Evolutionary conservation across 2,888 invertebrate species (phyloP), one percentile per base, ranked within the genome.

Genomic region (Vanessa cardui): DNA sequence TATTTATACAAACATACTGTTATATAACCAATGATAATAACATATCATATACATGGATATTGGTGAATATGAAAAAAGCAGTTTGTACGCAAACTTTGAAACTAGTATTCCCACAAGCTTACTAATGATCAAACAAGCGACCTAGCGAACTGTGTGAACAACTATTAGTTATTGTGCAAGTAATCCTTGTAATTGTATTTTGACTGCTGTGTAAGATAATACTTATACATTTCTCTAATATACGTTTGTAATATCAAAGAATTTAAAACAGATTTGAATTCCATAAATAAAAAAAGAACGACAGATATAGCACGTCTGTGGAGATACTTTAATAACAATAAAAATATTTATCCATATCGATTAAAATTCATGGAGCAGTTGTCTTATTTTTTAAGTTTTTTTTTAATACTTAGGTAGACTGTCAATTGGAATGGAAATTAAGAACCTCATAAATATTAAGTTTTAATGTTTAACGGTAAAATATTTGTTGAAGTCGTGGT

Each of bases 61-160:
- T 4, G 16, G 1, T 15, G 26, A 31, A 58, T 58, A 58, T 58
- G 58, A 58, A 58, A 31, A 45, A 44, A 58, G 21, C 15, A 44
- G 6, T 58, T 44, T 45, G 45, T 58, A 16, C 44, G 20, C 44
- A 58, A 20, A 58, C 16, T 54, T 16, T n/a, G 15, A n/a, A 26
- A 54, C 61, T 46, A 47, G 58, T 59, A 54, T 62, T 62, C 54
- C 52, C 63, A 50, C 56, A 56, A 64, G 56, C n/a, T 64, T 54
- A 58, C 46, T 58, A 56, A 62, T 64, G 47, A 66, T 58, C 61
- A 31, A 49, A 58, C 59, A 26, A 46, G 44, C 26, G 58, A 26
- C 44, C 18, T 21, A 59, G 44, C 46, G 21, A 21, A 26, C 59
- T 46, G 46, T 59, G 46, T 59, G 46, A 59, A 59, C 33, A 56